These are phyloP conservation scores for Paragorgia papillata DNA, from an alignment of 92 coral and sea anemone genomes.

Conservation along the genomic window DNA sequence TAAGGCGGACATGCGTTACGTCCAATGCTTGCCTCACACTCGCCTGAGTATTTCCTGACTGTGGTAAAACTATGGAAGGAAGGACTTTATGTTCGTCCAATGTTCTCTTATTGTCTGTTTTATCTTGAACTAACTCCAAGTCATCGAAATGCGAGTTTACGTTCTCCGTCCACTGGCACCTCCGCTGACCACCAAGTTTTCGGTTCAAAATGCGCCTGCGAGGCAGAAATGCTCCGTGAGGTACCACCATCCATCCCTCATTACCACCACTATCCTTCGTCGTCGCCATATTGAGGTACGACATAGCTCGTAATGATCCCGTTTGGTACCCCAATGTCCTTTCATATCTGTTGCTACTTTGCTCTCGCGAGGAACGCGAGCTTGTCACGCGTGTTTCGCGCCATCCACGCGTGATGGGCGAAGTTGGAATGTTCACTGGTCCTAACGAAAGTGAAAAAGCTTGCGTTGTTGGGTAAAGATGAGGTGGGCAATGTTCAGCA, in stretches of 20 bases:
- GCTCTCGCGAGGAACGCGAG: conserved; percentile 24
- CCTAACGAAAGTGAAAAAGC: conserved; percentile 13
- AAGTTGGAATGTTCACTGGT: not conserved
- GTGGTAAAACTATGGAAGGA: conserved; percentile 25
- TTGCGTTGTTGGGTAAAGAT: conserved; percentile 2
- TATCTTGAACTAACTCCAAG: not conserved
- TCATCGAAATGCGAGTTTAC: conserved; percentile 3
- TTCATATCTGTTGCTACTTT: not conserved
- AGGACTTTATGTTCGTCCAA: not conserved
- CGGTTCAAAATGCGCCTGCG: conserved; percentile 19
- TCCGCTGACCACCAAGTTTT: not conserved
- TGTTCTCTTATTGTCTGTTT: not conserved
- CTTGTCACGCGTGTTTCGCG: conserved; percentile 12
- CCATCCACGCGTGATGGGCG: conserved; percentile 4
- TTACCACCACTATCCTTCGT: not conserved
- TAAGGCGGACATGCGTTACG: conserved; percentile 39
- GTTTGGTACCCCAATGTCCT: not conserved
- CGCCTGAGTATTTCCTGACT: not conserved
- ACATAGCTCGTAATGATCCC: conserved; percentile 3
- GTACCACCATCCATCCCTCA: not conserved
- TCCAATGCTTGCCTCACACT: conserved; percentile 13
- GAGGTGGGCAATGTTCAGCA: not conserved
- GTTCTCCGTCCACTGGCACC: conserved; percentile 19
- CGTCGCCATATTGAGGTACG: not conserved
- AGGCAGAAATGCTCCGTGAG: conserved; percentile 8